Evolutionary conservation across 2,888 invertebrate species (phyloP).

Genomic region (Argyra leucocephala): DNA sequence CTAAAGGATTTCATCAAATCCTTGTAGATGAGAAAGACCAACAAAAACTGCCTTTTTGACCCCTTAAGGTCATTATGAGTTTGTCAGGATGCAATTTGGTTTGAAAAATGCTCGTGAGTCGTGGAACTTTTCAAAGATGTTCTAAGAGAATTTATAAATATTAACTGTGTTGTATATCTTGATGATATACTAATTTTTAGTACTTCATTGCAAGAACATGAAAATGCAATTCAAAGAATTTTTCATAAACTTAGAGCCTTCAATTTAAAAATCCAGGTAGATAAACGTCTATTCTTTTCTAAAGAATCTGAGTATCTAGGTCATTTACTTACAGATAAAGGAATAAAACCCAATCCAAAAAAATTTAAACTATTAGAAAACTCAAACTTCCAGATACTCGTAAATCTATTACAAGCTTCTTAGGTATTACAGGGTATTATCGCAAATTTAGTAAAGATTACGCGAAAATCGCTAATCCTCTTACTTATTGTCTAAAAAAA

Average conservation of each 20-base stretch:
- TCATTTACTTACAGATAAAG: neutral
- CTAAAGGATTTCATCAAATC: constrained; percentile 30
- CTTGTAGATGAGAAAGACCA: too few species aligned
- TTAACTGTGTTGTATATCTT: neutral
- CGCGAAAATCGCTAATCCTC: neutral
- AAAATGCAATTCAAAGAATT: neutral
- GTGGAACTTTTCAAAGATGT: constrained; percentile 12
- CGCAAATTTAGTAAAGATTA: neutral
- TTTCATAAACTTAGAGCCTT: neutral
- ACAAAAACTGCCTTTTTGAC: constrained; percentile 18
- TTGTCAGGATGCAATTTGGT: constrained; percentile 18
- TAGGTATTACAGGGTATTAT: neutral
- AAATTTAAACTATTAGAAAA: neutral
- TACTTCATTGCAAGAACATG: neutral
- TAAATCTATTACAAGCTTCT: neutral
- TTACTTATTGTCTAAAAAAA: neutral
- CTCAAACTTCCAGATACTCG: neutral
- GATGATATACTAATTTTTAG: neutral
- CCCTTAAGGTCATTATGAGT: constrained; percentile 17
- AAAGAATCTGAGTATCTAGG: neutral
- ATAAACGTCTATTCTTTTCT: neutral
- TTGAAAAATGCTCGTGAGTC: constrained; percentile 18
- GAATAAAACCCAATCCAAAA: neutral
- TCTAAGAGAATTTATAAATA: neutral
- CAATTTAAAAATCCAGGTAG: neutral